Evolutionary conservation across 2,797 vertebrate genomes (phyloP).

Genomic region (Parauchenoglanis punctatus): DNA sequence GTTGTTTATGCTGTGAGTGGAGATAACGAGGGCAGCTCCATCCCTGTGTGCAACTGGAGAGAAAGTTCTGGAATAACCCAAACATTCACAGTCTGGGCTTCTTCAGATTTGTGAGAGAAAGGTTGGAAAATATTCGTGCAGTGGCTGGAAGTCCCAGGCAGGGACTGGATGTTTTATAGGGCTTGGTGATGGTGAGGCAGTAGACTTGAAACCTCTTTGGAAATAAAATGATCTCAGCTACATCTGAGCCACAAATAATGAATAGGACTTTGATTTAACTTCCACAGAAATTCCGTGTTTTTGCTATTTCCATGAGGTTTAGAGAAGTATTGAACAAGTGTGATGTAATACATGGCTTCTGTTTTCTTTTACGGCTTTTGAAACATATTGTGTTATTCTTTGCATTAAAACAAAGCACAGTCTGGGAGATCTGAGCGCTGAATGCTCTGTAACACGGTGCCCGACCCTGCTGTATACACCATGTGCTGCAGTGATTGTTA

Average conservation of each 20-base stretch:
- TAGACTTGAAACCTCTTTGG: not conserved
- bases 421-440: not conserved
- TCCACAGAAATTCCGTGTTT: not conserved
- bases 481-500: slow-evolving; percentile 20
- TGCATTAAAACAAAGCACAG: not conserved
- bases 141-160: not conserved
- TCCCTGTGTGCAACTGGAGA: not conserved
- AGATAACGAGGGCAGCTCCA: not conserved
- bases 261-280: not conserved
- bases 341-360: not conserved
- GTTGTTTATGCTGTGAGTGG: not conserved
- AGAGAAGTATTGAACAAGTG: not conserved
- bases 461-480: slow-evolving; percentile 17
- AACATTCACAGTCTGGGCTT: not conserved
- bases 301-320: not conserved
- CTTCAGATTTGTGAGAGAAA: not conserved
- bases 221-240: slow-evolving; percentile 3
- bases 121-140: not conserved
- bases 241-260: not conserved
- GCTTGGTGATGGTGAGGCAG: not conserved
- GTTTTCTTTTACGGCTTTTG: not conserved
- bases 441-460: not conserved
- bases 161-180: not conserved
- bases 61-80: not conserved
- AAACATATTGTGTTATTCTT: not conserved